Conservation (phyloP, 2,888 invertebrate species). For the Drosophila merina region DNA sequence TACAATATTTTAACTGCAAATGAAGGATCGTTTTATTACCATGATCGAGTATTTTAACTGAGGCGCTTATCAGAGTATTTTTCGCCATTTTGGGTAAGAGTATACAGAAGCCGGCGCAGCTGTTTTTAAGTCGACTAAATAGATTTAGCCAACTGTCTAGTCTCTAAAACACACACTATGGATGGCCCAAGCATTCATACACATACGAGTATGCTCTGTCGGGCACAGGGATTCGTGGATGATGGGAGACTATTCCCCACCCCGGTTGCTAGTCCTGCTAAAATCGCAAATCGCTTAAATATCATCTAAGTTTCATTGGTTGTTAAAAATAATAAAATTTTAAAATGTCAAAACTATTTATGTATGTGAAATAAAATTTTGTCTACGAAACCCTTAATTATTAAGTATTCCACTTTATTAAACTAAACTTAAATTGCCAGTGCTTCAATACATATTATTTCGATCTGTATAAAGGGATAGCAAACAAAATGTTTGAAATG, state of each 20-base stretch:
- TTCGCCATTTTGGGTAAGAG: constrained; percentile 71
- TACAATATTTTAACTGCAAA: constrained; percentile 52
- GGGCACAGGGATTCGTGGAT: constrained; percentile 17
- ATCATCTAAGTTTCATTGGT: constrained; percentile 66
- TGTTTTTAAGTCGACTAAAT: constrained; percentile 53
- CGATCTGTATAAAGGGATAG: too few relatives aligned
- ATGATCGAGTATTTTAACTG: constrained; percentile 64
- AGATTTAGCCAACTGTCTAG: constrained; percentile 54
- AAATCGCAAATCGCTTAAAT: constrained; percentile 51
- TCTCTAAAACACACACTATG: constrained; percentile 46
- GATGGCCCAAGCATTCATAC: neutral
- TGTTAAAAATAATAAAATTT: constrained; percentile 51
- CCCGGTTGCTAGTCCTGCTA: constrained; percentile 41
- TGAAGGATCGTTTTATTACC: constrained; percentile 48
- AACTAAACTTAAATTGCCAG: too few relatives aligned
- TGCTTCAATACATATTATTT: too few relatives aligned
- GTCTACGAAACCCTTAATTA: constrained; percentile 38
- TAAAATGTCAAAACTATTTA: constrained; percentile 64
- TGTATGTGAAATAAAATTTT: constrained; percentile 73
- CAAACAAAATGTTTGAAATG: too few relatives aligned
- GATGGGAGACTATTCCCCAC: constrained; percentile 1
- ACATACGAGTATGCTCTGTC: constrained; percentile 16
- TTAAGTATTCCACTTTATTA: constrained; percentile 8
- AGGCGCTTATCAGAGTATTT: constrained; percentile 67
- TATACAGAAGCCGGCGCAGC: constrained; percentile 44